A percentile compares a stretch with the other conserved stretches of the same genome.
phyloP scores from a whole-genome alignment of 2,888 invertebrate genomes.

The Salpingus planirostris region DNA sequence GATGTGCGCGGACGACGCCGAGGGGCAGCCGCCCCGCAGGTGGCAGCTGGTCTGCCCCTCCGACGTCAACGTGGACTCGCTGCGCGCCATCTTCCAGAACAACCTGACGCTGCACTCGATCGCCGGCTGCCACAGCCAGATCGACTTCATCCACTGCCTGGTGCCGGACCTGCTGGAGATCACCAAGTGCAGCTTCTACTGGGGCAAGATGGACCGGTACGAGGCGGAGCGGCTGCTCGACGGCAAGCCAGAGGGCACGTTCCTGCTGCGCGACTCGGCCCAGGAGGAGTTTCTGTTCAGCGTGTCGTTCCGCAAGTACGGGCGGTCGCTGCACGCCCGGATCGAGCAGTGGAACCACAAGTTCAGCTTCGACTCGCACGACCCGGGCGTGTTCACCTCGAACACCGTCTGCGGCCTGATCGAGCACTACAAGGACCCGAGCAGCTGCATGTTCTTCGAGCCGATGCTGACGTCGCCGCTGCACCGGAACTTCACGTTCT shows the following conservation, averaged over 20 bases:
- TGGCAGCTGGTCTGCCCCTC: constrained; percentile 44
- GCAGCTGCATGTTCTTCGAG: constrained; percentile 98
- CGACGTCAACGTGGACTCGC: constrained; percentile 49
- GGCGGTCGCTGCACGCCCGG: constrained; percentile 89
- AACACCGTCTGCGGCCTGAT: constrained; percentile 75
- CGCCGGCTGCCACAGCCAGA: constrained; percentile 54
- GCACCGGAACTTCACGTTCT: constrained; percentile 77
- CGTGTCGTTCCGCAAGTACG: constrained; percentile 93
- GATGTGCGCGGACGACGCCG: constrained; percentile 30
- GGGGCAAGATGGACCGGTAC: constrained; percentile 98
- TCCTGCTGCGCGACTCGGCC: constrained; percentile 89
- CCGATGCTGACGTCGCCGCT: constrained; percentile 93
- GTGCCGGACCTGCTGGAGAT: constrained; percentile 89
- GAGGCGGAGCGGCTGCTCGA: constrained; percentile 91
- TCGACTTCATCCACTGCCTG: constrained; percentile 92
- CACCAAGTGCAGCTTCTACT: constrained; percentile 89
- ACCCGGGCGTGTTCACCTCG: constrained; percentile 91
- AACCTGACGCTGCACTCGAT: constrained; percentile 40
- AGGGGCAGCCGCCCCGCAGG: constrained; percentile 30
- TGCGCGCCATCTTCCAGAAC: constrained; percentile 51
- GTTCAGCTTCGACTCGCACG: constrained; percentile 97
- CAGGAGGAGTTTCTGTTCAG: constrained; percentile 97
- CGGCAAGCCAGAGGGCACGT: constrained; percentile 92
- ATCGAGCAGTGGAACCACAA: constrained; percentile 91
- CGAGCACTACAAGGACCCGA: constrained; percentile 84